phyloP scores from a whole-genome alignment of 2,113 vertebrate genomes.

The Pipra filicauda region DNA sequence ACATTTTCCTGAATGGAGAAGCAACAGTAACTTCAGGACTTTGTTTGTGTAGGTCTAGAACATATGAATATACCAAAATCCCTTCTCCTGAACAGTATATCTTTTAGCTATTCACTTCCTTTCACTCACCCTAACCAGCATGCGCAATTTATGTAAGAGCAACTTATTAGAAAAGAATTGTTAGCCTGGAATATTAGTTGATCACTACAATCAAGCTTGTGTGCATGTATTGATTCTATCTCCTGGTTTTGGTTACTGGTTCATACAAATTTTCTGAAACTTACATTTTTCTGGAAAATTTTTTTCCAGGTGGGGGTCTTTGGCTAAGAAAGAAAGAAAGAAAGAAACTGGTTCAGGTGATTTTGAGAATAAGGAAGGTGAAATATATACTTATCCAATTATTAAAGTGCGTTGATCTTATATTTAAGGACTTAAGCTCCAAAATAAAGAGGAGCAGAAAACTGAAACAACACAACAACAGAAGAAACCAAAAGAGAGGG shows the following conservation, averaged over 20 bases:
- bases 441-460: constrained; percentile 61
- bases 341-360: constrained; percentile 65
- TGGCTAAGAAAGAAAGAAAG: constrained; percentile 70
- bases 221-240: constrained; percentile 10
- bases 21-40: background rate
- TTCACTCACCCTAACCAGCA: background rate
- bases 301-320: constrained; percentile 70
- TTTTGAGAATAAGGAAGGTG: constrained; percentile 68
- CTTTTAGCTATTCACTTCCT: background rate
- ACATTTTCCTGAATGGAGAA: background rate
- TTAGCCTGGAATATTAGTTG: constrained; percentile 32
- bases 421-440: constrained; percentile 62
- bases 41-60: background rate
- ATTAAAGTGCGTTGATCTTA: constrained; percentile 65
- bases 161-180: background rate
- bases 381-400: constrained; percentile 70
- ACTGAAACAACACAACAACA: constrained; percentile 61
- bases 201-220: constrained; percentile 5
- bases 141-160: background rate
- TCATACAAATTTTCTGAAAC: constrained; percentile 68
- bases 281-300: constrained; percentile 71
- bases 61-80: background rate
- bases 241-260: constrained; percentile 53
- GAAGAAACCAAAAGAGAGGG: constrained; percentile 53
- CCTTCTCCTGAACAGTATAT: background rate